Conservation (phyloP, 1,140 invertebrate species). For the Lasaia peninsularis region DNA sequence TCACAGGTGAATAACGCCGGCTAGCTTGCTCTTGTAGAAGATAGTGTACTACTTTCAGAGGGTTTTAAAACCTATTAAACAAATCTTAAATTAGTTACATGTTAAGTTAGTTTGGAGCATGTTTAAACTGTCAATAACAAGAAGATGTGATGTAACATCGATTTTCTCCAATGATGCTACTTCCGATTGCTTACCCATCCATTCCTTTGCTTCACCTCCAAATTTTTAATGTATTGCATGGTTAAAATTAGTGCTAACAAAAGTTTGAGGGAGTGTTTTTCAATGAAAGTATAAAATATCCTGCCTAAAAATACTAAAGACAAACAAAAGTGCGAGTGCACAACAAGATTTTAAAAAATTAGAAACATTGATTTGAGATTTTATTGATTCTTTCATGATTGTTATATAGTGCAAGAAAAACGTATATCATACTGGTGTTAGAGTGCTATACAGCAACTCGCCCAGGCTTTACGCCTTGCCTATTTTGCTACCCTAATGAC, state of each 20-base stretch:
- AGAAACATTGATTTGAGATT: no score
- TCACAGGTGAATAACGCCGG: slow-evolving; percentile 67
- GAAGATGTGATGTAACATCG: slow-evolving; percentile 48
- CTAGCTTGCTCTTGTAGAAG: slow-evolving; percentile 62
- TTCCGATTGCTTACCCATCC: slow-evolving; percentile 33
- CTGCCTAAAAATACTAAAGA: no score
- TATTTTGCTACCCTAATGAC: no score
- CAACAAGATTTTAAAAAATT: no score
- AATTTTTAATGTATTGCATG: slow-evolving; percentile 27
- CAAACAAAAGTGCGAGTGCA: no score
- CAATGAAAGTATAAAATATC: neutral
- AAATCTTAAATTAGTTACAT: slow-evolving; percentile 56
- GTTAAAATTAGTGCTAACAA: slow-evolving; percentile 19
- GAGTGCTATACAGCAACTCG: no score
- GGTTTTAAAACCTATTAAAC: slow-evolving; percentile 46
- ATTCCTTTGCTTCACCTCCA: slow-evolving; percentile 27
- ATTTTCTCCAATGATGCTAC: slow-evolving; percentile 29
- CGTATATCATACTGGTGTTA: no score
- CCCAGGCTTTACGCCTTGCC: no score
- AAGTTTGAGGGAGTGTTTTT: neutral
- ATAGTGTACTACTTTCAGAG: slow-evolving; percentile 50
- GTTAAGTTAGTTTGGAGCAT: slow-evolving; percentile 60
- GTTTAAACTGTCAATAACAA: slow-evolving; percentile 55
- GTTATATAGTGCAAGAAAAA: no score
- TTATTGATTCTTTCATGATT: no score